These are phyloP conservation scores for Rhinichthys osculus DNA, from an alignment of 2,797 vertebrate species.

Conservation along the genomic window DNA sequence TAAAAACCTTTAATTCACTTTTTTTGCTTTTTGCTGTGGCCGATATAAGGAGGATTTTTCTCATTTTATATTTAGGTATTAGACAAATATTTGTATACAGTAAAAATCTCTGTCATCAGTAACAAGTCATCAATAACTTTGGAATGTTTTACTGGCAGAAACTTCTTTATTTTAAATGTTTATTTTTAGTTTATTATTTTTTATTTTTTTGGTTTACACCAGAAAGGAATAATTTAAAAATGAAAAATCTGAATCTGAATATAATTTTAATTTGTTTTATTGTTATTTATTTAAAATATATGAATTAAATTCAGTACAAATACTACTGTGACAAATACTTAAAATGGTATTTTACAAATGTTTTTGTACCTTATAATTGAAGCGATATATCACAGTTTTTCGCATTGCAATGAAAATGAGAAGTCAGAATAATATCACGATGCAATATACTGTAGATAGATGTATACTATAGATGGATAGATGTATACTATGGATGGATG, in stretches of 20 bases:
- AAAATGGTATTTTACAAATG: too few species aligned
- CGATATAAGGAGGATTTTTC: neutral
- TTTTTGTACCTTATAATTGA: too few species aligned
- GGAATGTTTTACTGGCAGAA: neutral
- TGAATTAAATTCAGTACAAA: neutral
- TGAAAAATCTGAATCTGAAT: too few species aligned
- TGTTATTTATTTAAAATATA: neutral
- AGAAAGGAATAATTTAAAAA: neutral
- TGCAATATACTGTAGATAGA: too few species aligned
- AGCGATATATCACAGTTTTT: too few species aligned
- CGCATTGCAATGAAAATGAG: too few species aligned
- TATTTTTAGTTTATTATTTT: too few species aligned
- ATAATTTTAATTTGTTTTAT: neutral
- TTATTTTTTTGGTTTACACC: neutral
- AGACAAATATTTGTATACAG: neutral
- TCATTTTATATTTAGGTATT: neutral
- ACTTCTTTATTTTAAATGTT: neutral
- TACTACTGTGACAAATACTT: neutral
- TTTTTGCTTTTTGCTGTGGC: neutral
- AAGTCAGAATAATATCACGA: too few species aligned
- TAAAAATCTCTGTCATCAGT: neutral
- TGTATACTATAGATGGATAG: too few species aligned
- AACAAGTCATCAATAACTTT: neutral
- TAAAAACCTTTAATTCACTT: neutral
- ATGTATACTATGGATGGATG: rapidly evolving